phyloP scores from a whole-genome alignment of 64 coral and sea anemone species.

The Montipora sp. region DNA sequence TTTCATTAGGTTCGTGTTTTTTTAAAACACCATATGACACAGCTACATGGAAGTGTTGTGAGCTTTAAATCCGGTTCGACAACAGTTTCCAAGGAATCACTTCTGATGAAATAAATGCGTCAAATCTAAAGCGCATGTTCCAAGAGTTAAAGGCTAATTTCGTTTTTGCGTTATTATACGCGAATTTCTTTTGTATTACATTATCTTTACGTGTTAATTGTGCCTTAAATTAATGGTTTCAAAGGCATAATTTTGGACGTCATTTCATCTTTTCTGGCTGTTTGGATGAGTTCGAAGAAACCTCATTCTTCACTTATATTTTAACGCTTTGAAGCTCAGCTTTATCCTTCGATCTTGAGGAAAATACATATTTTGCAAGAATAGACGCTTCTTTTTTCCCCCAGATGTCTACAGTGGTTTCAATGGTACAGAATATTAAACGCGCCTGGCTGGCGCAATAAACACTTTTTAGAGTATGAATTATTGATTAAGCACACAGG shows the following conservation, averaged over 20 bases:
- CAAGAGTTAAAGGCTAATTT: neutral
- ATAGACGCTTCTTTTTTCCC: no score
- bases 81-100: neutral
- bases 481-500: conserved; percentile 26
- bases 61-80: neutral
- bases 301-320: neutral
- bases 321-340: no score
- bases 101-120: neutral
- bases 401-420: no score
- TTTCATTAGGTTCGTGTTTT: no score
- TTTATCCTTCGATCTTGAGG: neutral
- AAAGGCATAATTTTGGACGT: neutral
- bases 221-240: neutral
- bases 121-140: neutral
- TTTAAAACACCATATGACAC: no score
- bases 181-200: neutral
- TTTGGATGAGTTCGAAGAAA: neutral
- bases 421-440: neutral
- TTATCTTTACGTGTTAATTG: neutral
- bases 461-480: neutral
- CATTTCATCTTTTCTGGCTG: no score
- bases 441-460: neutral
- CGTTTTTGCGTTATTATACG: neutral
- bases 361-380: neutral
- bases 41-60: no score